Evolutionary conservation across 2,888 invertebrate genomes (phyloP).

Genomic region (Lepidochitona cinerea): DNA sequence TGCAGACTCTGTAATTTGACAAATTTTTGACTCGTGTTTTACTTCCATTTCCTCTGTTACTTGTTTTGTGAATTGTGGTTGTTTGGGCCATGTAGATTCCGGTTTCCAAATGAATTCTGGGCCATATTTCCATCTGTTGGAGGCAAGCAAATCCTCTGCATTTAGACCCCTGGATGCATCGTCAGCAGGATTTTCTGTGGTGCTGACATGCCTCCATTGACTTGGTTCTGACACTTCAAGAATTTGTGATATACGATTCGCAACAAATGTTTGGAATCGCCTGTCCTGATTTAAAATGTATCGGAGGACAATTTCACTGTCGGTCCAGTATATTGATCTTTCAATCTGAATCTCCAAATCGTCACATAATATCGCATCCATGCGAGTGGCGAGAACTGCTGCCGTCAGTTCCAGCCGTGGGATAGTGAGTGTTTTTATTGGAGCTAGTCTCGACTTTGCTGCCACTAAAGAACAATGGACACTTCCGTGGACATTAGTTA

Average conservation of each 20-base stretch:
- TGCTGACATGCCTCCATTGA: not conserved
- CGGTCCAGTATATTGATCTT: constrained; percentile 20
- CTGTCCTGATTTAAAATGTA: constrained; percentile 8
- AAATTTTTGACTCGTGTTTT: not conserved
- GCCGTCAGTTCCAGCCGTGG: constrained; percentile 15
- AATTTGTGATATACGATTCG: constrained; percentile 19
- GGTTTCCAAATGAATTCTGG: constrained; percentile 22
- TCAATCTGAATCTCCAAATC: constrained; percentile 7
- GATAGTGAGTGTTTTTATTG: constrained; percentile 6
- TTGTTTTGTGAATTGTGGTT: not conserved
- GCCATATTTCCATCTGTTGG: constrained; percentile 21
- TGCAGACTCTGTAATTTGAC: not conserved
- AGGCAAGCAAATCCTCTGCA: constrained; percentile 9
- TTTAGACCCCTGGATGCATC: constrained; percentile 24
- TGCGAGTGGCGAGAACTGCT: not conserved
- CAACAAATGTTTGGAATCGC: constrained; percentile 16
- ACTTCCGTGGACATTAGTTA: not conserved
- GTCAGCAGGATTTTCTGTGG: constrained; percentile 18
- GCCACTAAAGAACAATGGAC: not conserved
- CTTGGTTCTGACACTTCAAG: not conserved
- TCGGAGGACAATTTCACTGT: constrained; percentile 16
- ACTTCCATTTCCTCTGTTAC: not conserved
- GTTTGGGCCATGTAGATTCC: not conserved
- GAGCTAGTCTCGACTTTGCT: constrained; percentile 9
- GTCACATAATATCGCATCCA: not conserved